These are phyloP conservation scores for Amblyjoppa proteus DNA, from an alignment of 2,888 invertebrate species.

Conservation along the genomic window DNA sequence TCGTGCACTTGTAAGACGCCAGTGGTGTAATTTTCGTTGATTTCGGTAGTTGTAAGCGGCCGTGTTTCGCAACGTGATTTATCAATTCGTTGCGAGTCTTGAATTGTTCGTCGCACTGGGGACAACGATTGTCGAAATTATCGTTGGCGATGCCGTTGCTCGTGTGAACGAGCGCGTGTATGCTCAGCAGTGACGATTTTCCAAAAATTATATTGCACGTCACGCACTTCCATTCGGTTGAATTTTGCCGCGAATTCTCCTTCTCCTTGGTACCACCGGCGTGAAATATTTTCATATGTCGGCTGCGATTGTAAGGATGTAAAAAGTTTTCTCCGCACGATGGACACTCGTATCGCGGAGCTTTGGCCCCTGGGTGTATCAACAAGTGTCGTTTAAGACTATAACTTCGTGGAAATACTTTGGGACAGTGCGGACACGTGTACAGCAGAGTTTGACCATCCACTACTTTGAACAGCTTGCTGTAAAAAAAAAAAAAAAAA, in stretches of 20 bases:
- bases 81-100: slow-evolving; percentile 84
- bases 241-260: slow-evolving; percentile 80
- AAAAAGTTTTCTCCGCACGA: slow-evolving; percentile 78
- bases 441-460: slow-evolving; percentile 75
- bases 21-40: slow-evolving; percentile 79
- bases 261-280: slow-evolving; percentile 76
- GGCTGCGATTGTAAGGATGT: slow-evolving; percentile 78
- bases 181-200: slow-evolving; percentile 85
- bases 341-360: slow-evolving; percentile 73
- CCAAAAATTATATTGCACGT: slow-evolving; percentile 83
- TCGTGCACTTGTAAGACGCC: slow-evolving; percentile 87
- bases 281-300: slow-evolving; percentile 79
- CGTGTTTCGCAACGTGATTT: slow-evolving; percentile 85
- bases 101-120: slow-evolving; percentile 79
- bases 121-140: slow-evolving; percentile 74
- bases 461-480: slow-evolving; percentile 76
- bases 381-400: slow-evolving; percentile 80
- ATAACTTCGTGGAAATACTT: slow-evolving; percentile 80
- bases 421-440: slow-evolving; percentile 79
- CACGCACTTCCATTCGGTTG: slow-evolving; percentile 83
- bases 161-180: slow-evolving; percentile 86
- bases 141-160: slow-evolving; percentile 77
- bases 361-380: slow-evolving; percentile 77
- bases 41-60: slow-evolving; percentile 77
- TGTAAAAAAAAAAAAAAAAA: slow-evolving; percentile 25